These are phyloP conservation scores for Aspidiotus rigidus DNA, from an alignment of 2,888 invertebrate species.

Conservation along the genomic window DNA sequence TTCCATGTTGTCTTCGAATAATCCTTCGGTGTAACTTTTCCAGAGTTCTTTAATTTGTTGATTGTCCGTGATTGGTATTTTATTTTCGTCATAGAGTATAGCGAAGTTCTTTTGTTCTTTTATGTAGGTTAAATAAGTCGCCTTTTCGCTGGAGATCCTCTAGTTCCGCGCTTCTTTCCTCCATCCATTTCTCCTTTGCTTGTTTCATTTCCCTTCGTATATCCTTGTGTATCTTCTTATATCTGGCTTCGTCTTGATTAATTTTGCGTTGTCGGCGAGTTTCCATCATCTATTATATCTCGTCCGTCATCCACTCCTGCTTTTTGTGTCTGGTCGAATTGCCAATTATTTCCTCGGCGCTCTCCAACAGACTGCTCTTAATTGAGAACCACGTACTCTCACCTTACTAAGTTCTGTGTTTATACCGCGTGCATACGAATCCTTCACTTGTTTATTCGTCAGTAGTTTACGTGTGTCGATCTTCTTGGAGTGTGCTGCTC, in stretches of 20 bases:
- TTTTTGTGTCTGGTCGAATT: not conserved
- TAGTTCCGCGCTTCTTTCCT: no score
- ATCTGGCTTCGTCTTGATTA: not conserved
- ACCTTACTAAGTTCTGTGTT: slow-evolving; percentile 4
- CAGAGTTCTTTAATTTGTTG: no score
- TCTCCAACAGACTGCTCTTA: no score
- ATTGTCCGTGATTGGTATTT: no score
- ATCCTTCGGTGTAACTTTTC: no score
- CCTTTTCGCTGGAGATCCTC: no score
- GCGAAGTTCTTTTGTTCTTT: no score
- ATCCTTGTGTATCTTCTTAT: not conserved
- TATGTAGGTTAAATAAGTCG: no score
- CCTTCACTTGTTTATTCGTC: not conserved
- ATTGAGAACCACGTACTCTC: no score
- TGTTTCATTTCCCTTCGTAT: not conserved
- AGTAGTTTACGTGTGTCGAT: slow-evolving; percentile 3
- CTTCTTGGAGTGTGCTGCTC: not conserved
- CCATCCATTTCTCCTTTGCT: not conserved
- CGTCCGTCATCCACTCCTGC: not conserved
- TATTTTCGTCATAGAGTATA: no score
- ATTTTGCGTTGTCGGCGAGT: not conserved
- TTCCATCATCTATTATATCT: not conserved
- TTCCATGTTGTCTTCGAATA: no score
- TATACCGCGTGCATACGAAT: not conserved
- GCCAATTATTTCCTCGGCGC: not conserved